These are phyloP conservation scores for Clarias laeviceps DNA, from an alignment of 2,797 vertebrate genomes.

Conservation along the genomic window DNA sequence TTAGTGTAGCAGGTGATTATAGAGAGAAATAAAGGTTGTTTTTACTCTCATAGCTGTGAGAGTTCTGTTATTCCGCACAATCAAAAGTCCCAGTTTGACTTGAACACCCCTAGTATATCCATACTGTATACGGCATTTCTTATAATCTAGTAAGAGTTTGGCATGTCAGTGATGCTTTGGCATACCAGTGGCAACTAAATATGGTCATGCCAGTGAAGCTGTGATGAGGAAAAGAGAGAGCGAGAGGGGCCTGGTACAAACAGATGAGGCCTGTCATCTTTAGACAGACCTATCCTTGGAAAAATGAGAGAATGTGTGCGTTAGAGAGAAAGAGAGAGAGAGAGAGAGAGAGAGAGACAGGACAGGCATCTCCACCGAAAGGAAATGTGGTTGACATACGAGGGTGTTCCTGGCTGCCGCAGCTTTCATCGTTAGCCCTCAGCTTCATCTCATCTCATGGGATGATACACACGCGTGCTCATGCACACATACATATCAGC, in stretches of 20 bases:
- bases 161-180: background rate
- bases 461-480: background rate
- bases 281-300: background rate
- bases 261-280: conserved; percentile 14
- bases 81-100: too few relatives aligned
- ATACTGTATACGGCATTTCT: background rate
- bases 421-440: conserved; percentile 19
- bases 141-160: background rate
- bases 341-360: background rate
- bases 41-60: too few relatives aligned
- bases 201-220: background rate
- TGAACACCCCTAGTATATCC: too few relatives aligned
- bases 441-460: background rate
- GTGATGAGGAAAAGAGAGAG: background rate
- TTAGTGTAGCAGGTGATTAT: too few relatives aligned
- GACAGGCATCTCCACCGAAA: background rate
- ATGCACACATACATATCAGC: background rate
- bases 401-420: background rate
- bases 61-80: too few relatives aligned
- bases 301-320: background rate
- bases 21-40: too few relatives aligned
- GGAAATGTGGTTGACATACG: conserved; percentile 15
- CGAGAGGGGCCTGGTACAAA: background rate
- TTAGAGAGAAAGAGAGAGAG: background rate
- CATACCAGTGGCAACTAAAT: background rate